Base-by-base conservation (phyloP, 53 echinoderm and acorn worm species). In the Zoroaster sp. region DNA sequence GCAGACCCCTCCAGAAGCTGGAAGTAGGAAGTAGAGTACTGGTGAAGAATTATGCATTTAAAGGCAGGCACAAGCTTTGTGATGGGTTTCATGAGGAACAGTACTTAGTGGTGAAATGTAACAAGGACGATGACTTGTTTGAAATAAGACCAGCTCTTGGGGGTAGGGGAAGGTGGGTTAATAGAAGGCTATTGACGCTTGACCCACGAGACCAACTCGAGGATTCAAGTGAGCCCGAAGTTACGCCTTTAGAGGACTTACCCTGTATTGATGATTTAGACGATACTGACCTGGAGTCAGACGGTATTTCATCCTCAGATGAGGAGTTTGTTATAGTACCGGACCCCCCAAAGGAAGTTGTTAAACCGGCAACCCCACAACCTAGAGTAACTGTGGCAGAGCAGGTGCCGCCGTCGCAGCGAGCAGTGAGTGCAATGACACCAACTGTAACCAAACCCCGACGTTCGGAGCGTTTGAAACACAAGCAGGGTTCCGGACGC, bases 1-100 rank as follows among this genome's bases (percentile, higher is more conserved):
- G 37, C 83, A 90, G 45, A 8, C 85, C 15, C 15, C 74, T 7
- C 83, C 90, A 8, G 71, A 83, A 39, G 90, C 83, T 73, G 12
- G 38, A 73, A 41, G 73, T 73, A 3, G 73, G 73, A 73, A 73
- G 39, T 7, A 38, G 73, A 41, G 73, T 73, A 3, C 73, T 39
- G 3, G 73, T 73, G 2, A 73, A 41, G 73, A 73, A 73, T 13
- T 73, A 40, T 41, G 73, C 73, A 37, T 73, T 73, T 36, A 77
- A 43, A 25, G 77, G 77, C 51, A 77, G 54, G 3, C 77, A 77
- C 0, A 77, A 77, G 25, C 17, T 73, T 36, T 37, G 73, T 73
- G 73, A 73, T 73, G 41, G 9, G 36, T 73, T 73, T 21, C 42
- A 73, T 1, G 42, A 73, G 41, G 42, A 39, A 20, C 73, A 73